Evolutionary conservation across 2,888 invertebrate species (phyloP), one percentile per base, ranked within the genome.

Genomic region (Callimorpha dominula): DNA sequence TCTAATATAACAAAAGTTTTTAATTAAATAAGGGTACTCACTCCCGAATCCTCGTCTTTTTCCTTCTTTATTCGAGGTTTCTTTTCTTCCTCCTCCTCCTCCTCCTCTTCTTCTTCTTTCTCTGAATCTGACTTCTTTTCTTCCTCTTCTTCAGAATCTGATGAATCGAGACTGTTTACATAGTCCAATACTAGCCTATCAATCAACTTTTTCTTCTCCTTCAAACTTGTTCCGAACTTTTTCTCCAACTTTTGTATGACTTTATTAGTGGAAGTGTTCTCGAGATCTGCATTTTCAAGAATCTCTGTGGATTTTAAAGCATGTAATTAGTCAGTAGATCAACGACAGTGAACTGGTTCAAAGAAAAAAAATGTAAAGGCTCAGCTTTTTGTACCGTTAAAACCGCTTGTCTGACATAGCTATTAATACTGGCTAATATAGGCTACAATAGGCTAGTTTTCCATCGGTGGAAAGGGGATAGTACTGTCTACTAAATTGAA

Each of bases 111-210:
- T 9, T 94, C 90, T 43, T 42, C 20, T 70, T 78, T 73, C 73
- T 78, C 50, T 14, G 63, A 73, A 7, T 50, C 66, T 2, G 68
- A 65, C 1, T 60, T 60, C 14, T 93, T 94, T 4, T 93, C 70
- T 0, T 76, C 82, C 0, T 76, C 78, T n/a, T 95, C 90, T 31
- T 94, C 89, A 42, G 73, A 67, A 4, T 66, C 50, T 17, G 66
- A 31, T 31, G 90, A 89, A 88, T 85, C 88, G 81, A 91, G 86
- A 68, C 83, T 89, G 81, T 94, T 92, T 15, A 96, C 96, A 85
- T 97, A 97, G 81, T 98, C 97, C 97, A 98, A 98, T 11, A 99
- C 98, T 77, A 99, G 94, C 82, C 97, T 96, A 89, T 99, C 98
- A n/a, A 99, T 98, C 91, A 98, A 97, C 89, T 98, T 97, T 93